Evolutionary conservation across 2,888 invertebrate species (phyloP).

Genomic region (Epistrophella euchroma): DNA sequence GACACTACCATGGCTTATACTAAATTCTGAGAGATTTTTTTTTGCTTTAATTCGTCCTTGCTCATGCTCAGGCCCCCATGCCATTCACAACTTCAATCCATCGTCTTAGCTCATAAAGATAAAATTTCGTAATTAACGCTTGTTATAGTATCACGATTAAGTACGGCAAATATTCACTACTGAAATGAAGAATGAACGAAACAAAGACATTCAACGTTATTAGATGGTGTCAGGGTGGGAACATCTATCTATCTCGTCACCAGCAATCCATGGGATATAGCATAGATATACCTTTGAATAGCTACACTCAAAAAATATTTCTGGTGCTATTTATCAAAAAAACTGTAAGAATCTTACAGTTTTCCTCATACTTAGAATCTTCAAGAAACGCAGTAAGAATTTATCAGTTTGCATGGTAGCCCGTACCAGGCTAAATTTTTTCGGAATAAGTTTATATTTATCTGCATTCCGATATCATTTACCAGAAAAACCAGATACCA

Average conservation of each 20-base stretch:
- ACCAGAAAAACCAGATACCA: no score
- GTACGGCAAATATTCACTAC: slow-evolving; percentile 72
- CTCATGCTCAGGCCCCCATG: background rate
- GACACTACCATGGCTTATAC: slow-evolving; percentile 53
- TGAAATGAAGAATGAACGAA: slow-evolving; percentile 49
- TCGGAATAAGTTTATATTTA: no score
- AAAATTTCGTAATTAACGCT: slow-evolving; percentile 81
- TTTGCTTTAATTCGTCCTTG: background rate
- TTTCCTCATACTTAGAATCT: no score
- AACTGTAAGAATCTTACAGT: no score
- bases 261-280: background rate
- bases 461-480: no score
- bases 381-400: no score
- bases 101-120: slow-evolving; percentile 71
- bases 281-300: background rate
- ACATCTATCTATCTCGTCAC: slow-evolving; percentile 15
- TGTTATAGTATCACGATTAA: slow-evolving; percentile 82
- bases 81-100: slow-evolving; percentile 48
- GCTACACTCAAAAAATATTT: no score
- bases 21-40: slow-evolving; percentile 44
- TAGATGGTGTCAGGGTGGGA: slow-evolving; percentile 2
- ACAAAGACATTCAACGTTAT: slow-evolving; percentile 31
- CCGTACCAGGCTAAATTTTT: no score
- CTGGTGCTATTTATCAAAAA: no score
- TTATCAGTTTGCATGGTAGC: no score